Evolutionary conservation across 2,797 vertebrate genomes (phyloP), one percentile per base, ranked within the genome.

Genomic region (Enteromius unitaeniatus): DNA sequence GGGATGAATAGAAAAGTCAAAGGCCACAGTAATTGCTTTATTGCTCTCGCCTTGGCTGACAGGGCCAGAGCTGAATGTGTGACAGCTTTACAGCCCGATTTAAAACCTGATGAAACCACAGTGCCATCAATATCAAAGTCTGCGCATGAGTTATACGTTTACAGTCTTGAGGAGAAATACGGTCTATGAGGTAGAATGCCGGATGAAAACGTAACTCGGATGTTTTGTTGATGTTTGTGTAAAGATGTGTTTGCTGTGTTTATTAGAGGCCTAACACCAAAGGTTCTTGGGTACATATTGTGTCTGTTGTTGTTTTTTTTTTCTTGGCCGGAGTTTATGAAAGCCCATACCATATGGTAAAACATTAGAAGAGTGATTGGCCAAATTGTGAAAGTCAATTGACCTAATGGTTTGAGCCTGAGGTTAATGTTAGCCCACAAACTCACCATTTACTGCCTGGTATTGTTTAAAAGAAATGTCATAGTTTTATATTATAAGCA

Each of bases 1-100:
- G 75, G 13, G 55, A 73, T 65, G 47, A 82, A 78, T 82, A 58
- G 55, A 85, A 81, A 47, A 82, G 84, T 78, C 79, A 78, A 49
- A 82, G 72, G 76, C 45, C 78, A 65, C 62, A 60, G 76, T 74
- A 79, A 74, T 86, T 37, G 51, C 49, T 83, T 62, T 83, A 79
- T 60, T 78, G 65, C 47, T 47, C 37, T 83, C 6, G 26, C 45
- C 37, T 53, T 55, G 76, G 23, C 75, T 65, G 79, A 72, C 53
- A 78, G 45, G 73, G 19, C 55, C 65, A 19, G 79, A 60, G 47
- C 74, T 3, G 26, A 60, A 77, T 1, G 37, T 23, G 34, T 77
- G 84, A 78, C 84, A 78, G 84, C 53, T 81, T 81, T 62, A 85
- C 62, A 77, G 42, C 62, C 23, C 5, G n/a, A 34, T 81, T 49